Evolutionary conservation across 2,888 invertebrate species (phyloP).

Genomic region (Aleiodes testaceus): DNA sequence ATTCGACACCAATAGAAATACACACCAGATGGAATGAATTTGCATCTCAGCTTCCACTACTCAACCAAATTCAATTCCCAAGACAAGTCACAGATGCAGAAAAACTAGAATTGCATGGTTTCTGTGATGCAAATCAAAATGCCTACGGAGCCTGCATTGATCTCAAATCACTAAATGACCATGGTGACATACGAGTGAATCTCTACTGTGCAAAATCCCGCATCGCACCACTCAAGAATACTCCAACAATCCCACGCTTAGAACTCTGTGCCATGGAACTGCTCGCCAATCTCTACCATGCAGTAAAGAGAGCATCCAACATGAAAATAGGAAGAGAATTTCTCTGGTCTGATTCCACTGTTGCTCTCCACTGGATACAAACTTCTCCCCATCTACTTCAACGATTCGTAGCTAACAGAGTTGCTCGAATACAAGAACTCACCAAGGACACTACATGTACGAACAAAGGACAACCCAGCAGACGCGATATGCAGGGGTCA

Average conservation of each 20-base stretch:
- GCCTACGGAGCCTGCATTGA: conserved; percentile 55
- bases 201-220: conserved; percentile 51
- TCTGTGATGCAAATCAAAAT: conserved; percentile 50
- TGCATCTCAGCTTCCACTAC: conserved; percentile 31
- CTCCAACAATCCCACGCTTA: conserved; percentile 43
- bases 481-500: conserved; percentile 51
- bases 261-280: conserved; percentile 37
- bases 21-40: conserved; percentile 45
- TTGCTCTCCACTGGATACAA: conserved; percentile 51
- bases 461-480: conserved; percentile 50
- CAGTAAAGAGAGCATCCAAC: not conserved
- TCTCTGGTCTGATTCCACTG: conserved; percentile 52
- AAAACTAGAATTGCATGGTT: conserved; percentile 51
- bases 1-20: conserved; percentile 48
- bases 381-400: conserved; percentile 49
- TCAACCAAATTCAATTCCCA: conserved; percentile 46
- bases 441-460: conserved; percentile 35
- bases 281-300: conserved; percentile 9
- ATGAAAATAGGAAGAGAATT: not conserved
- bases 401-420: conserved; percentile 49
- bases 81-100: conserved; percentile 40
- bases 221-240: conserved; percentile 41
- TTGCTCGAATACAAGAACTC: conserved; percentile 46
- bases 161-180: conserved; percentile 25
- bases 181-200: not conserved